Evolutionary conservation across 2,888 invertebrate genomes (phyloP).

Genomic region (Barypeithes pellucidus): DNA sequence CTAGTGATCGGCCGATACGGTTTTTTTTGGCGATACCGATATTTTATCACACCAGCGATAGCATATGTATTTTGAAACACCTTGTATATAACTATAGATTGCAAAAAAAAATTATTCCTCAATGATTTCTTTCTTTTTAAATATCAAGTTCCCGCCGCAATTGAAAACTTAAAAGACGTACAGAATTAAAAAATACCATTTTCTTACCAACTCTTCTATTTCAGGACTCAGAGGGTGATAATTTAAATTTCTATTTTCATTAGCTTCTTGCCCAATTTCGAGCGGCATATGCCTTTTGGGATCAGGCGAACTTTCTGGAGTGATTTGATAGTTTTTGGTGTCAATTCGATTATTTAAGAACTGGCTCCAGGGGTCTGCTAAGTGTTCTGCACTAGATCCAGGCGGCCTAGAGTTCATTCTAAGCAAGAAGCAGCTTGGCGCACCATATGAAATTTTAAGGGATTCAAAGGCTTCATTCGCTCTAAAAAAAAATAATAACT

Average conservation of each 20-base stretch:
- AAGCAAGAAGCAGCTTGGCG: slow-evolving; percentile 89
- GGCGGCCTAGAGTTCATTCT: slow-evolving; percentile 88
- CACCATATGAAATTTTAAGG: slow-evolving; percentile 90
- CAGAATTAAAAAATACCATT: background rate
- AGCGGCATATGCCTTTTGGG: slow-evolving; percentile 62
- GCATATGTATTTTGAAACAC: too few species aligned
- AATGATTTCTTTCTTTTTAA: too few species aligned
- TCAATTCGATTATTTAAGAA: slow-evolving; percentile 77
- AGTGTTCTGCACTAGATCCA: slow-evolving; percentile 73
- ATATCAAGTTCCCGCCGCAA: too few species aligned
- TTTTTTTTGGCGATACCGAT: too few species aligned
- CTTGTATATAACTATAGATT: too few species aligned
- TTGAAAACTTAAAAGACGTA: too few species aligned
- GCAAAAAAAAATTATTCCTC: too few species aligned
- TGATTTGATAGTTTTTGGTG: slow-evolving; percentile 57
- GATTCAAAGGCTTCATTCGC: slow-evolving; percentile 88
- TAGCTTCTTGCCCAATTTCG: slow-evolving; percentile 73
- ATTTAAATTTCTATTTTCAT: slow-evolving; percentile 65
- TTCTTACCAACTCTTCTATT: slow-evolving; percentile 70
- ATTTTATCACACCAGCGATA: too few species aligned
- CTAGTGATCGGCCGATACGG: too few species aligned
- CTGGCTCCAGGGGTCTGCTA: slow-evolving; percentile 90
- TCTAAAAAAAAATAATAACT: slow-evolving; percentile 70
- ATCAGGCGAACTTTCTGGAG: slow-evolving; percentile 63
- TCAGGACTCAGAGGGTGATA: slow-evolving; percentile 85